Evolutionary conservation across 2,113 vertebrate genomes (phyloP).

Genomic region (Callipepla californica): DNA sequence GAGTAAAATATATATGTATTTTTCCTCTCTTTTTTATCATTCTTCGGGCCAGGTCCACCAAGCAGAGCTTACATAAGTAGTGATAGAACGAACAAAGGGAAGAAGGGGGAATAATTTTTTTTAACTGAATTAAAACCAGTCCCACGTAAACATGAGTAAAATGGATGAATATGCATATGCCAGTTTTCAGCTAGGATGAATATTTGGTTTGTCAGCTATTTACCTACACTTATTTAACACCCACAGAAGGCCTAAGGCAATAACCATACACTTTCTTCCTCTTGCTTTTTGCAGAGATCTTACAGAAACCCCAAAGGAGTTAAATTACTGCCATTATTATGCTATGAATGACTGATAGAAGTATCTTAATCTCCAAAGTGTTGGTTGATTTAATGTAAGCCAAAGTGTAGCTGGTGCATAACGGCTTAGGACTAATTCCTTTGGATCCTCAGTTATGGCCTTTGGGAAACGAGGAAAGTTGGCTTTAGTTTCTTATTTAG

Average conservation of each 20-base stretch:
- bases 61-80: background rate
- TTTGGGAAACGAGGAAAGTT: background rate
- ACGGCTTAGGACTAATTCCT: background rate
- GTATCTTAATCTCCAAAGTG: background rate
- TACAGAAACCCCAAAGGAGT: conserved; percentile 22
- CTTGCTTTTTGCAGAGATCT: conserved; percentile 36
- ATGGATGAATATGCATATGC: conserved; percentile 16
- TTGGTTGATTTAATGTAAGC: background rate
- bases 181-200: conserved; percentile 10
- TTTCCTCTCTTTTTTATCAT: background rate
- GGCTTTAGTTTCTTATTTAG: background rate
- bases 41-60: background rate
- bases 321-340: background rate
- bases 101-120: background rate
- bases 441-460: background rate
- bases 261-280: conserved; percentile 9
- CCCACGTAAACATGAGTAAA: background rate
- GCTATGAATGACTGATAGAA: conserved; percentile 8
- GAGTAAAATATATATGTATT: background rate
- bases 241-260: conserved; percentile 49
- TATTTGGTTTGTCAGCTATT: conserved; percentile 54
- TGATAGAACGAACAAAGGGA: background rate
- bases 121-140: background rate
- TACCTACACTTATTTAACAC: conserved; percentile 47
- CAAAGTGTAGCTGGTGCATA: background rate